These are phyloP conservation scores for Andrena marginata DNA, from an alignment of 2,888 invertebrate genomes.

Conservation along the genomic window DNA sequence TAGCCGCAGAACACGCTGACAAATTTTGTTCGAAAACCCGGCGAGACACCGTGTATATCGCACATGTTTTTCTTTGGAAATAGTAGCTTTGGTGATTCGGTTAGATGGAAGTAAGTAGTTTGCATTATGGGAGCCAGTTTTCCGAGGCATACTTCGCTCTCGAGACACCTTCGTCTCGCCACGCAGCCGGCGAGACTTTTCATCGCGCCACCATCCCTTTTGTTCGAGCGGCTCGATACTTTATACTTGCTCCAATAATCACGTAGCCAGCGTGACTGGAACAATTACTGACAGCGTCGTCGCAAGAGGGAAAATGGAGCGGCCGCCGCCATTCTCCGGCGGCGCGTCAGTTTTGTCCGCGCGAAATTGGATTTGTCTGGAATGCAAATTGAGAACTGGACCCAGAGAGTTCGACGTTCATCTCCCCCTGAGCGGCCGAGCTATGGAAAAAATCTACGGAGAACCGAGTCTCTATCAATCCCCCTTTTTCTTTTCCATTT, in stretches of 20 bases:
- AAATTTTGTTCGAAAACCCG: background rate
- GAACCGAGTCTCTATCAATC: conserved; percentile 42
- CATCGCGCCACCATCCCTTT: conserved; percentile 24
- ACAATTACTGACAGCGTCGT: conserved; percentile 65
- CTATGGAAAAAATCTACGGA: conserved; percentile 40
- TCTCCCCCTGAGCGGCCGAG: conserved; percentile 31
- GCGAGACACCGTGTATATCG: background rate
- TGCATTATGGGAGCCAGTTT: background rate
- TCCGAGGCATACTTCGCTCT: background rate
- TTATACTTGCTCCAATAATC: conserved; percentile 64
- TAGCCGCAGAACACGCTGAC: too few relatives aligned
- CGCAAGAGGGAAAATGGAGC: conserved; percentile 60
- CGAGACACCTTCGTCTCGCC: background rate
- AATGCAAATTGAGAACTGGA: conserved; percentile 76
- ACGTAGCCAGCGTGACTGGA: conserved; percentile 64
- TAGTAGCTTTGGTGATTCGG: background rate
- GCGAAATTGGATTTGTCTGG: conserved; percentile 77
- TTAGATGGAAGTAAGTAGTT: conserved; percentile 15
- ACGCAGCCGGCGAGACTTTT: conserved; percentile 13
- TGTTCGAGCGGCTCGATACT: conserved; percentile 45
- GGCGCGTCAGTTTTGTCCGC: conserved; percentile 73
- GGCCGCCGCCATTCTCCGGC: conserved; percentile 39
- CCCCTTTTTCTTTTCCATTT: conserved; percentile 23
- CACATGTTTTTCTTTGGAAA: background rate
- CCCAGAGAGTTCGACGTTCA: conserved; percentile 49